Evolutionary conservation across 2,888 invertebrate genomes (phyloP), one percentile per base, ranked within the genome.

Genomic region (Dyspetes luteomarginatus): DNA sequence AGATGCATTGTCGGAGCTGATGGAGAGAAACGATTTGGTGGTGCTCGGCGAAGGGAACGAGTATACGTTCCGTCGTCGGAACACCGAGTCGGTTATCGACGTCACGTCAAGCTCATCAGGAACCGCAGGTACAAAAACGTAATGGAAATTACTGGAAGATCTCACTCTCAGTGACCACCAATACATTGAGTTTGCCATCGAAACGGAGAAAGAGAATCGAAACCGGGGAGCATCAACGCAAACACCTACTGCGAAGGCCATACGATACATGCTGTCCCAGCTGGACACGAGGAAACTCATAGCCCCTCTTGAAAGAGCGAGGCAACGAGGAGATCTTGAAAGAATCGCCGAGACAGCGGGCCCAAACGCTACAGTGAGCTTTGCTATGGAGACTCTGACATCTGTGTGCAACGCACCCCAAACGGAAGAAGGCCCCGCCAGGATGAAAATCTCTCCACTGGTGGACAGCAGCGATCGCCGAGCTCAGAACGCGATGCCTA

Each of bases 151-250:
- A 3, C 30, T 72, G 2, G 82, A 79, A 41, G 64, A 76, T 3
- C 67, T 50, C 41, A 76, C 72, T 0, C 78, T 68, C 4, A 78
- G 82, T 24, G 82, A 82, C 45, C 75, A 82, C 56, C 75, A 72
- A 12, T 78, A 75, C n/a, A 71, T 82, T 0, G 36, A 52, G 24
- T 52, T 68, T 28, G 19, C 9, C 7, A 0, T 3, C 2, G 52
- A 4, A 15, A 22, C 5, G n/a, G n/a, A 15, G 9, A 5, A 17
- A 7, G 12, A 5, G 22, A 22, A 15, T 12, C 17, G n/a, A 17
- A 12, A 17, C 0, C 5, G 17, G 2, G 17, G 15, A 52, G 12
- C 12, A 0, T 2, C 19, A 22, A n/a, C 45, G 36, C 12, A 24
- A 22, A 1, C 15, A 9, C 24, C 28, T 24, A 58, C 45, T 3